Conservation (phyloP, 2,113 vertebrate species). For the Mormyrus lacerda region DNA sequence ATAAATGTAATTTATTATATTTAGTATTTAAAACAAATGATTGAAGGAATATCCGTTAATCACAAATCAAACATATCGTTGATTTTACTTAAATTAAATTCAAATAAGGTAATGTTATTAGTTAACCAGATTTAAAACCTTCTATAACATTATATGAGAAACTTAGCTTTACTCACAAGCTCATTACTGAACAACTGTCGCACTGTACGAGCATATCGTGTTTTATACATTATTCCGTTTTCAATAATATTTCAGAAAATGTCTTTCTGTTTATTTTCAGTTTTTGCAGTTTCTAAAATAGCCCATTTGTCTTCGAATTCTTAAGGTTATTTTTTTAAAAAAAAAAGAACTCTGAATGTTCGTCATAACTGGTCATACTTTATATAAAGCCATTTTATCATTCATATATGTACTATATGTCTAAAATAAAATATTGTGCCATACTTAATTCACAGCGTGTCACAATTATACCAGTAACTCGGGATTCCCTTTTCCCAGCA, state of each 20-base stretch:
- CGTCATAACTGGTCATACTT: background rate
- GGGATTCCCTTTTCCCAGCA: constrained; percentile 6
- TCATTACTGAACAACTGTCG: background rate
- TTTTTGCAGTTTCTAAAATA: background rate
- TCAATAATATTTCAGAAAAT: background rate
- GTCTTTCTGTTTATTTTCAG: background rate
- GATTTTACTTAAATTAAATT: background rate
- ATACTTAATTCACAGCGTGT: background rate
- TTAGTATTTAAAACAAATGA: no score
- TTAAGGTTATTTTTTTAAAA: background rate
- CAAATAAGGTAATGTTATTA: background rate
- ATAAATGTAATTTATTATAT: no score
- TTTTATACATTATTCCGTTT: background rate
- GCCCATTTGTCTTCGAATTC: background rate
- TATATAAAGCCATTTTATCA: background rate
- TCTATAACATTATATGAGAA: background rate
- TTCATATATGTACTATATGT: background rate
- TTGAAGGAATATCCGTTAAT: background rate
- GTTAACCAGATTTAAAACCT: background rate
- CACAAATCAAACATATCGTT: background rate
- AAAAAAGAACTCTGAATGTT: background rate
- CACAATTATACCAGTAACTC: background rate
- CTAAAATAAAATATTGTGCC: background rate
- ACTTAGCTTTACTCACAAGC: background rate
- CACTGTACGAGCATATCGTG: background rate